Percentiles rank a stretch among this genome's conserved stretches.
Evolutionary conservation across 1,140 invertebrate genomes (phyloP).

Genomic region (Galleria mellonella): DNA sequence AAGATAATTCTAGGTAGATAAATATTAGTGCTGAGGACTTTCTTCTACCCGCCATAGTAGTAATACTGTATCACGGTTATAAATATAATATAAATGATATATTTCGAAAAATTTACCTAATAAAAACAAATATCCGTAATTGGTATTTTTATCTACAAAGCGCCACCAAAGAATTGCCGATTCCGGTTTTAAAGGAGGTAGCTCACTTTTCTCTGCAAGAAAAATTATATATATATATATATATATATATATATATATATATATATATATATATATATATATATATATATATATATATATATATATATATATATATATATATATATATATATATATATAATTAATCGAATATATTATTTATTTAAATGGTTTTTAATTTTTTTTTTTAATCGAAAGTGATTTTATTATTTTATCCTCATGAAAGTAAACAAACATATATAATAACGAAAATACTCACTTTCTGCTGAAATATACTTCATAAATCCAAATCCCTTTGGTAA

Average conservation of each 20-base stretch:
- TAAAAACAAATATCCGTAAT: conserved; percentile 45
- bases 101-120: no score
- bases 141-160: conserved; percentile 46
- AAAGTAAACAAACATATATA: no score
- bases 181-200: conserved; percentile 33
- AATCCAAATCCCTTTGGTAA: conserved; percentile 32
- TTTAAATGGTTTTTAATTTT: no score
- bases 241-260: not conserved
- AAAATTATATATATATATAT: not conserved
- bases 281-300: not conserved
- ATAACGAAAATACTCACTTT: conserved; percentile 27
- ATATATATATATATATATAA: not conserved
- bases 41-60: no score
- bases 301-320: not conserved
- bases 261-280: not conserved
- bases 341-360: no score
- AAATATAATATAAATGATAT: no score
- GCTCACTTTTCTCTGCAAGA: conserved; percentile 38
- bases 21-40: no score
- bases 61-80: no score
- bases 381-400: no score
- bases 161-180: conserved; percentile 44
- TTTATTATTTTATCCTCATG: no score
- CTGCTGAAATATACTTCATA: conserved; percentile 19
- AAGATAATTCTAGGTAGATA: no score